Evolutionary conservation across 2,113 vertebrate genomes (phyloP), one percentile per base, ranked within the genome.

Genomic region (Thermophis baileyi): DNA sequence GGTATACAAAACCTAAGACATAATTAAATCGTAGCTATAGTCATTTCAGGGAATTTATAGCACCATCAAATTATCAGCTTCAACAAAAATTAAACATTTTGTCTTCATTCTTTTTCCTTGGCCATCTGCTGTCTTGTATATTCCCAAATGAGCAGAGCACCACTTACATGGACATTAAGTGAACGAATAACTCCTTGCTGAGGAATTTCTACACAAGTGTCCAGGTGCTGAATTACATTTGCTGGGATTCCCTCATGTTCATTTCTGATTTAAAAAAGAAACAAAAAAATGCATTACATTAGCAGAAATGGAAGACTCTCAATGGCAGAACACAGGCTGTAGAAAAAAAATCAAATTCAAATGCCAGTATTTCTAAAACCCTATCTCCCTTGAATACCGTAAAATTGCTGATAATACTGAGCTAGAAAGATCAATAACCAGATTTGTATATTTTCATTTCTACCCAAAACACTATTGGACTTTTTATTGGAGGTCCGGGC

Each of bases 161-260:
- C 99, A 1, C 99, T 99, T 89, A 99, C 99, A 0, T 99, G 99
- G 46, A 99, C 99, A 0, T 99, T 99, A 92, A 99, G 99, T 0
- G 99, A 99, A 20, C 99, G 99, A 69, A 98, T 98, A 94, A 99
- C 97, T 1, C 99, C 99, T 93, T 98, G 98, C 91, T 99, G 99
- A 46, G 99, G 99, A 92, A 99, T 99, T 97, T 99, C 99, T 96
- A 99, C 99, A 8, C 99, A 99, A 6, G 99, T 98, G 0, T 99
- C 99, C 95, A 99, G 92, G 57, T 99, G 98, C 92, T 98, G 99
- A 90, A 99, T 98, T 85, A 99, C 96, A 94, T 98, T 98, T 85
- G 98, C 99, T 30, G 99, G 98, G 91, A 99, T 99, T 12, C 99
- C 99, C 94, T 99, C 99, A 0, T 98, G 98, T 93, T 99, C 99